A percentile compares a stretch with the other conserved stretches of the same genome.
These are phyloP conservation scores for Megaceryle maxima DNA, from an alignment of 2,113 vertebrate species.

Conservation along the genomic window DNA sequence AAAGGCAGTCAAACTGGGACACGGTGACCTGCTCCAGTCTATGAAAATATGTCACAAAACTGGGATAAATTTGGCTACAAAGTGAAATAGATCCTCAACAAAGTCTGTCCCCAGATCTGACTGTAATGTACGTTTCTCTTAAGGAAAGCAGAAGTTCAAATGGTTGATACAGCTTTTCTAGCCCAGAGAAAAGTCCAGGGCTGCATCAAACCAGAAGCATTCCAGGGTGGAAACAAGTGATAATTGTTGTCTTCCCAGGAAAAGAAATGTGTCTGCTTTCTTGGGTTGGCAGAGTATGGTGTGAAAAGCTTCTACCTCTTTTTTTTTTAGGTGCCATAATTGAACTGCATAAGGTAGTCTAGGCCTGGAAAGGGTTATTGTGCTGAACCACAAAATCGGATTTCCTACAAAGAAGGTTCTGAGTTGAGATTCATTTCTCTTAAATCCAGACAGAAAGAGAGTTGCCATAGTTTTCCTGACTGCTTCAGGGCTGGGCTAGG, in stretches of 20 bases:
- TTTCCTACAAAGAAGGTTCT: not conserved
- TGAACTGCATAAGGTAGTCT: not conserved
- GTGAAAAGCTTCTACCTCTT: not conserved
- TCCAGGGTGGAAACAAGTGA: not conserved
- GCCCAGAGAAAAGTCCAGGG: not conserved
- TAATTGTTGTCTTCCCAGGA: not conserved
- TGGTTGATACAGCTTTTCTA: not conserved
- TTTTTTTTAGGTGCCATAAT: not conserved
- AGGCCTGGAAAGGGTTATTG: not conserved
- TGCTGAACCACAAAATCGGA: not conserved
- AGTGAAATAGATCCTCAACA: not conserved
- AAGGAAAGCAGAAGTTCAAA: rapidly evolving
- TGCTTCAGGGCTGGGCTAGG: not conserved
- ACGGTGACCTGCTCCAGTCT: not conserved
- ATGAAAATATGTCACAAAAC: not conserved
- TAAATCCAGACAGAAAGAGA: not conserved
- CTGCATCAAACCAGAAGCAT: not conserved
- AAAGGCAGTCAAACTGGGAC: not conserved
- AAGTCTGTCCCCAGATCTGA: not conserved
- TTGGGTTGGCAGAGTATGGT: not conserved
- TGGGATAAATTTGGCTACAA: not conserved
- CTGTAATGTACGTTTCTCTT: not conserved
- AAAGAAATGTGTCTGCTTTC: not conserved
- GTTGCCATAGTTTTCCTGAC: rapidly evolving
- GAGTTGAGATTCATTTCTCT: not conserved